Evolutionary conservation across 1,140 invertebrate species (phyloP), one percentile per base, ranked within the genome.

Genomic region (Drosophila kohkoa): DNA sequence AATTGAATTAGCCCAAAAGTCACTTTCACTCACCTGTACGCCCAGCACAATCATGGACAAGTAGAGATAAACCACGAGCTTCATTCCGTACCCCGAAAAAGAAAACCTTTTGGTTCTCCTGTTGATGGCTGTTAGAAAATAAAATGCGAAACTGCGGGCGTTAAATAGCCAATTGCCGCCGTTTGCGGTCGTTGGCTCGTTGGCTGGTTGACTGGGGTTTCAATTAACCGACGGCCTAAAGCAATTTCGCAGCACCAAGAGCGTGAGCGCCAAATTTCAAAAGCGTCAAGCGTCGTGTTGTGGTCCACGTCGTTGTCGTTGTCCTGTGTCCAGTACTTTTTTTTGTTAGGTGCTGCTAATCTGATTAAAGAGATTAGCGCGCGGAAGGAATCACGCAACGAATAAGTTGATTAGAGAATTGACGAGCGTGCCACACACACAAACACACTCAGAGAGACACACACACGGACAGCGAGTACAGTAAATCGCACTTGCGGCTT

Each of bases 1-100:
- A 88, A 90, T 88, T 41, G 32, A 71, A 66, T 79, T 75, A 82
- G 57, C 16, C 60, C 58, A 10, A 51, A 20, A 38, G n/a, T 32
- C 3, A 25, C 10, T 11, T 32, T 45, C 4, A 91, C 90, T 92
- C 57, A 92, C 90, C 90, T 92, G 88, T 13, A 83, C 90, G 57
- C 87, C 80, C 28, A 92, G 75, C 63, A 92, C 81, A 78, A 92
- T 83, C 77, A 92, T 82, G 32, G 87, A 86, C 58, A 92, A 74
- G 49, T 80, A 87, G 52, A 88, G 55, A 66, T 87, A 87, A 48
- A 87, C 83, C 51, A 83, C 83, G 59, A 87, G 81, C 70, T 87
- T 87, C 83, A 87, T 87, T 48, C 65, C 59, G 73, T 13, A 8
- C 7, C 32, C 35, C 8, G 2, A 38, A 60, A 45, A 25, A 20